Conservation (phyloP, 2,113 vertebrate species). For the human region GRCh38 chr9:68775501-68776000, state of each 20-base stretch:
- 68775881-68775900: background rate
- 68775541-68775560: background rate
- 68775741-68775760: background rate
- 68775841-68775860: background rate
- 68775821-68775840: background rate
- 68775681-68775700: background rate
- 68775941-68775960: background rate
- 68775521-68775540: background rate
- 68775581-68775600: background rate
- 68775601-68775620: background rate
- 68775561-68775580: background rate
- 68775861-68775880: background rate
- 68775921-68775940: background rate
- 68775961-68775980: background rate
- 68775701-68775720: background rate
- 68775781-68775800: background rate
- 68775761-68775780: background rate
- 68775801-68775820: conserved; percentile 40
- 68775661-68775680: background rate
- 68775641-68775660: background rate
- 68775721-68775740: background rate
- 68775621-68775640: background rate
- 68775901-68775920: background rate
- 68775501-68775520: background rate
- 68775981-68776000: background rate